A percentile compares a stretch with the other conserved stretches of the same genome.
phyloP scores from a whole-genome alignment of 2,888 invertebrate genomes.

The Phragmatobia fuliginosa region DNA sequence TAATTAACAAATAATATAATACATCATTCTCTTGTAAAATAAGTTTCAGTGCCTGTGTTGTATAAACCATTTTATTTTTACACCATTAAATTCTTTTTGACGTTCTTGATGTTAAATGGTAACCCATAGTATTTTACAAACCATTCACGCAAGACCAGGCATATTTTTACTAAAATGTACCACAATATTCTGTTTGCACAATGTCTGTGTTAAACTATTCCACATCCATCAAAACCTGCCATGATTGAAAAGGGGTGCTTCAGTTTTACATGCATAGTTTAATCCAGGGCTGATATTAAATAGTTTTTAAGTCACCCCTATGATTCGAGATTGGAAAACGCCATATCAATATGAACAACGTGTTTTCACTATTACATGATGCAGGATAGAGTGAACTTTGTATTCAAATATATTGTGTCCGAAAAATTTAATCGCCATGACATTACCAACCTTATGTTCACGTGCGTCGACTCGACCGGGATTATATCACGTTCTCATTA shows the following conservation, averaged over 20 bases:
- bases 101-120: no score
- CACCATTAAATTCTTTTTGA: no score
- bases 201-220: conserved; percentile 50
- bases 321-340: conserved; percentile 37
- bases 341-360: conserved; percentile 11
- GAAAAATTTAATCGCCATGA: neutral
- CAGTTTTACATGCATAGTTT: conserved; percentile 60
- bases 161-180: conserved; percentile 1
- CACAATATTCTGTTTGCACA: conserved; percentile 35
- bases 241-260: conserved; percentile 56
- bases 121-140: no score
- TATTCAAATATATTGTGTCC: neutral
- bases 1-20: no score
- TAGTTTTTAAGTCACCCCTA: conserved; percentile 68
- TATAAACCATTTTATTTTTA: no score
- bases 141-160: no score
- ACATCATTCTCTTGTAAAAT: neutral
- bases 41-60: neutral
- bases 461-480: no score
- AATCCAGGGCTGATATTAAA: conserved; percentile 67
- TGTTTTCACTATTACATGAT: conserved; percentile 10
- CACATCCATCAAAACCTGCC: conserved; percentile 48
- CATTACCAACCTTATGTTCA: no score
- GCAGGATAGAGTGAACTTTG: neutral
- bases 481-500: no score